These are phyloP conservation scores for Aurelia sp. DNA, from an alignment of 30 jellyfish, hydroid and myxozoan genomes.

Conservation along the genomic window DNA sequence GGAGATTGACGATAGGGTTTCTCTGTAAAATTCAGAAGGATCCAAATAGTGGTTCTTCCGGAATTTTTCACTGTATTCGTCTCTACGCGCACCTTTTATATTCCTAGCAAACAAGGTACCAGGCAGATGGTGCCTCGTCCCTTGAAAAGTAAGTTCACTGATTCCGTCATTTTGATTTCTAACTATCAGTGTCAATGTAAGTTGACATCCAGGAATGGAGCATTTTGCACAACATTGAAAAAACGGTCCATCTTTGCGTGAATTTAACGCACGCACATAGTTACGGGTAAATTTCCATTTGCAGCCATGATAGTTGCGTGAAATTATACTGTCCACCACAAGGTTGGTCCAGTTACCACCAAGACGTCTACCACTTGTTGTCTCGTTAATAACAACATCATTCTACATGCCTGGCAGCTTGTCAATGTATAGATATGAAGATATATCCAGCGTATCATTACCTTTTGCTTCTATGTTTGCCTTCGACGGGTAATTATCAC, in stretches of 20 bases:
- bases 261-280: neutral
- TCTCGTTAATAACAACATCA: neutral
- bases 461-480: neutral
- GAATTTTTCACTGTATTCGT: neutral
- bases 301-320: neutral
- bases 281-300: constrained; percentile 24
- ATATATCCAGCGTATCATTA: neutral
- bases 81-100: constrained; percentile 19
- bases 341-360: neutral
- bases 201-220: constrained; percentile 6
- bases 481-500: neutral
- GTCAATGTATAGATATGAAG: neutral
- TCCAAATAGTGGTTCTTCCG: neutral
- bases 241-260: constrained; percentile 5
- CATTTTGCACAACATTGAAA: neutral
- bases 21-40: constrained; percentile 23
- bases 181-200: neutral
- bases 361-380: neutral
- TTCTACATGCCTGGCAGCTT: neutral
- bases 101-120: constrained; percentile 19
- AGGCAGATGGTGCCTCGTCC: neutral
- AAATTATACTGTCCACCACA: neutral
- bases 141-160: constrained; percentile 12
- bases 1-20: neutral
- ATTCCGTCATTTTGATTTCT: neutral